phyloP scores from a whole-genome alignment of 2,113 vertebrate species.

The human (Homo sapiens) region DNA sequence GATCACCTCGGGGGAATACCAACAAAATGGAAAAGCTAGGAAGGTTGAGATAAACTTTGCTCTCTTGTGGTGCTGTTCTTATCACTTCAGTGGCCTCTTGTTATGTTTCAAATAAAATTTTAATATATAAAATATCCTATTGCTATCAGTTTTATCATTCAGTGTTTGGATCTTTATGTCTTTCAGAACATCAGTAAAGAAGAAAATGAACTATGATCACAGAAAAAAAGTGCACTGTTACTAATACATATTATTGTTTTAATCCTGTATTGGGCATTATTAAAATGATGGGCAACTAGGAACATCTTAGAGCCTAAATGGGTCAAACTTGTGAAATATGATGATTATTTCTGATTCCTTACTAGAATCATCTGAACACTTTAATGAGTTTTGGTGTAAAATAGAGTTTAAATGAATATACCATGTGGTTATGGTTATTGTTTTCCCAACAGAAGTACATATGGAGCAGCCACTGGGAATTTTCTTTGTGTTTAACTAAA shows the following conservation, averaged over 20 bases:
- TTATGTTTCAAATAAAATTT: not conserved
- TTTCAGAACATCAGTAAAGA: not conserved
- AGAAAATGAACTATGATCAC: not conserved
- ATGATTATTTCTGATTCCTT: not conserved
- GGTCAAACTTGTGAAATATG: not conserved
- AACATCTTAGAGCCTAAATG: not conserved
- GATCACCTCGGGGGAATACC: not conserved
- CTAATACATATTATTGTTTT: not conserved
- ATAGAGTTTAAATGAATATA: conserved; percentile 1
- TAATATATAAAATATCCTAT: not conserved
- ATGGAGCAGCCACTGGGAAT: not conserved
- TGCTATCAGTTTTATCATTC: not conserved
- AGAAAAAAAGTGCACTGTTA: not conserved
- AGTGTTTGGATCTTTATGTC: not conserved
- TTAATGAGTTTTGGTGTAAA: not conserved
- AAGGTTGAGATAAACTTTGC: not conserved
- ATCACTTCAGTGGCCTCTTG: not conserved
- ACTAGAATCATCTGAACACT: not conserved
- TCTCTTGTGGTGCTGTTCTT: not conserved
- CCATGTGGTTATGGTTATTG: not conserved
- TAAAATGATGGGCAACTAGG: not conserved
- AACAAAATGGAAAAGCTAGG: not conserved
- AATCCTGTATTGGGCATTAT: not conserved
- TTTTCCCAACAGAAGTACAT: not conserved
- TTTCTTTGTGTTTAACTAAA: not conserved